Conservation (phyloP, 2,797 vertebrate genomes). For the Gouania willdenowi region DNA sequence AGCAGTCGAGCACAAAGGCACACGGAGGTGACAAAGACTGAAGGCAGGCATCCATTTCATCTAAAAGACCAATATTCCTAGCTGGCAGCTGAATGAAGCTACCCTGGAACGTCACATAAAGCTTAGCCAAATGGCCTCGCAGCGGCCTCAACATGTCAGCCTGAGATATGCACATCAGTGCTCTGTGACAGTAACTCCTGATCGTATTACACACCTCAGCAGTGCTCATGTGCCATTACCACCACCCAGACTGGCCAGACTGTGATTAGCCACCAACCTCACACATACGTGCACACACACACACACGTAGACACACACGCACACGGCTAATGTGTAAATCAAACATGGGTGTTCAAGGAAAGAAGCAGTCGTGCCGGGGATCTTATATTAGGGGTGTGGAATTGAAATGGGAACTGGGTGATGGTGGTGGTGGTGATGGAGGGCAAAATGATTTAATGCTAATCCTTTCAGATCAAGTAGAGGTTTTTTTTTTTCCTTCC, state of each 20-base stretch:
- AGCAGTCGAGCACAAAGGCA: constrained; percentile 32
- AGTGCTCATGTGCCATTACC: constrained; percentile 67
- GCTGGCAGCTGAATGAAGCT: constrained; percentile 50
- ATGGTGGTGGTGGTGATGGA: too few species aligned
- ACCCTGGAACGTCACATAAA: constrained; percentile 61
- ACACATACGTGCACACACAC: neutral
- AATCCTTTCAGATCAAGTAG: constrained; percentile 60
- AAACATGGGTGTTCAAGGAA: constrained; percentile 55
- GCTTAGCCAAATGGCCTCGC: constrained; percentile 60
- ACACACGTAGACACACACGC: neutral
- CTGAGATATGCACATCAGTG: constrained; percentile 70
- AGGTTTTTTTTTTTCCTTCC: constrained; percentile 59
- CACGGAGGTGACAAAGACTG: constrained; percentile 44
- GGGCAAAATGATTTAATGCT: constrained; percentile 57
- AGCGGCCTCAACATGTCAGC: constrained; percentile 63
- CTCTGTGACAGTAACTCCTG: constrained; percentile 72
- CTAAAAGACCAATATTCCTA: constrained; percentile 57
- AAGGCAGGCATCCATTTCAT: constrained; percentile 59
- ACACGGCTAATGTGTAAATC: constrained; percentile 56
- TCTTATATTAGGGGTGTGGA: constrained; percentile 25
- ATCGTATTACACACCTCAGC: constrained; percentile 75
- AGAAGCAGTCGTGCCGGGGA: constrained; percentile 18
- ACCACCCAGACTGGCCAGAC: constrained; percentile 45
- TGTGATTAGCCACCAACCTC: constrained; percentile 44
- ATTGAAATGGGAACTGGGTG: constrained; percentile 35